A percentile compares a stretch with the other conserved stretches of the same genome.
Conservation (phyloP, 2,113 vertebrate genomes). For the Budorcas taxicolor region DNA sequence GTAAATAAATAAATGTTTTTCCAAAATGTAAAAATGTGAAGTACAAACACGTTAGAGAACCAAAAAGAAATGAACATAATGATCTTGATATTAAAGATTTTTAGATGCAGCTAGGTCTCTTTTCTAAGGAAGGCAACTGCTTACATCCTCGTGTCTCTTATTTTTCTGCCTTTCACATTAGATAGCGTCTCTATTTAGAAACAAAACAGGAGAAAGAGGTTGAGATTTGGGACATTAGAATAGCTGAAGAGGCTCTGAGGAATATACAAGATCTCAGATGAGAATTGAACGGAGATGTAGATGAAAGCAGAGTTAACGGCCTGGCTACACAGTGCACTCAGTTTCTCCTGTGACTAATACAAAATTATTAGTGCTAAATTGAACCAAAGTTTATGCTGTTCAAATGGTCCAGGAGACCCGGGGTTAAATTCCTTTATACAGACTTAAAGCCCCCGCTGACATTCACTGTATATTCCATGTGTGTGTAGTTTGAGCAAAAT, state of each 20-base stretch:
- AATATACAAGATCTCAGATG: not conserved
- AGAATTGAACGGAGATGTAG: fast-evolving
- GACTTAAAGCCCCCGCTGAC: not conserved
- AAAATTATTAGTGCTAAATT: not conserved
- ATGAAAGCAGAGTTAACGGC: too few species aligned
- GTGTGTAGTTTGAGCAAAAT: not conserved
- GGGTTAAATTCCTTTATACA: not conserved
- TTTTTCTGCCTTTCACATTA: not conserved
- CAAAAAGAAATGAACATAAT: not conserved
- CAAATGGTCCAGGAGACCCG: not conserved
- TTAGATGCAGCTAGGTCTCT: not conserved
- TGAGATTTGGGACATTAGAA: not conserved
- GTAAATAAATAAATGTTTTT: not conserved
- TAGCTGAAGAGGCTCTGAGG: not conserved
- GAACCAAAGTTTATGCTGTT: not conserved
- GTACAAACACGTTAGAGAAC: not conserved
- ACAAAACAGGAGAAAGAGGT: not conserved
- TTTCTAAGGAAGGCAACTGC: not conserved
- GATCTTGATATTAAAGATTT: not conserved
- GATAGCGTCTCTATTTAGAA: not conserved
- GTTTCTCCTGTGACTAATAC: not conserved
- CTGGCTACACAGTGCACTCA: too few species aligned
- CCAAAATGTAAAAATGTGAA: not conserved
- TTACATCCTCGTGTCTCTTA: not conserved
- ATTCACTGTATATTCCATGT: not conserved